These are phyloP conservation scores for Macrophya alboannulata DNA, from an alignment of 2,888 invertebrate species.

Conservation along the genomic window DNA sequence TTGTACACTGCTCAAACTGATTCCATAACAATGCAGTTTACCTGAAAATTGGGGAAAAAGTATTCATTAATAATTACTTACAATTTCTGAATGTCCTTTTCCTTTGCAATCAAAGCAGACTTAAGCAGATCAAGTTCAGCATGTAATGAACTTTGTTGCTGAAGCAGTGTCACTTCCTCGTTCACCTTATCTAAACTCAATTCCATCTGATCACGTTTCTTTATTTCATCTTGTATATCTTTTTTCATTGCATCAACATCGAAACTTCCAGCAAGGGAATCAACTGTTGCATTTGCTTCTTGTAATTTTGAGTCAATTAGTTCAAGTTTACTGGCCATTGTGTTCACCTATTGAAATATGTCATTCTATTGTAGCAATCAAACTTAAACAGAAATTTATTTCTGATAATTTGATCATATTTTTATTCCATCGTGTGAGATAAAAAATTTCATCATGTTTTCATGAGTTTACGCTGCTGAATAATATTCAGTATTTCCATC, in stretches of 20 bases:
- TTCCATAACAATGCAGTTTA: not conserved
- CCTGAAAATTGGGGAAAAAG: not conserved
- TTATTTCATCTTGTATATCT: constrained; percentile 83
- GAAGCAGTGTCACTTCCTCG: constrained; percentile 83
- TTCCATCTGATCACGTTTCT: constrained; percentile 83
- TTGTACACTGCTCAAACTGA: too few species aligned
- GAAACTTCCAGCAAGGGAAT: constrained; percentile 74
- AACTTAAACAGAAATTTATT: constrained; percentile 9
- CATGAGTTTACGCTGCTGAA: not conserved
- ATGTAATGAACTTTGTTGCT: constrained; percentile 84
- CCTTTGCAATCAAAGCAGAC: constrained; percentile 79
- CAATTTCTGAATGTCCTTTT: constrained; percentile 84
- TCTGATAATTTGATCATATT: not conserved
- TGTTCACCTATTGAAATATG: constrained; percentile 72
- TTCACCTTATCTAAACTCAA: constrained; percentile 84
- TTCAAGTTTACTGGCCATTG: constrained; percentile 80
- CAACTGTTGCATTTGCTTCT: constrained; percentile 68
- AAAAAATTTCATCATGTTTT: not conserved
- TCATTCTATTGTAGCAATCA: constrained; percentile 69
- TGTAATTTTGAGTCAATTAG: constrained; percentile 74
- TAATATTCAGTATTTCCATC: too few species aligned
- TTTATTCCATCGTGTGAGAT: too few species aligned
- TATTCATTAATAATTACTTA: constrained; percentile 3
- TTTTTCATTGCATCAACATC: constrained; percentile 83
- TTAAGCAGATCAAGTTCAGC: constrained; percentile 85